A percentile compares a stretch with the other conserved stretches of the same genome.
Evolutionary conservation across 2,797 vertebrate genomes (phyloP).

Genomic region (Manis pentadactyla): DNA sequence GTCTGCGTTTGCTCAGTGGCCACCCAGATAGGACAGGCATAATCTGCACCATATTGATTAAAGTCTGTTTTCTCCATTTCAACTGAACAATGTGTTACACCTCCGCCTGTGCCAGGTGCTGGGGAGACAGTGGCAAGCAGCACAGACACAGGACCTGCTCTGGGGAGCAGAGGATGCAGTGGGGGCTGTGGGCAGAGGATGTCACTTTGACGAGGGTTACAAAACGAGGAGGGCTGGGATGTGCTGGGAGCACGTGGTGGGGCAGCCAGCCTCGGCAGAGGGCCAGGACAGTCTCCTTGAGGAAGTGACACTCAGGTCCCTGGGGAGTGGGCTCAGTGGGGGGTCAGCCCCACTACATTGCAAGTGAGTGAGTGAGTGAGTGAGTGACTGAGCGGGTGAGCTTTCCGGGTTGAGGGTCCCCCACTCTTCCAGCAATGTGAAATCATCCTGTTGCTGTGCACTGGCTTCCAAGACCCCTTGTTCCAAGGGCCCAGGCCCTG

Average conservation of each 20-base stretch:
- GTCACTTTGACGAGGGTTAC: background rate
- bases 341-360: background rate
- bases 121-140: background rate
- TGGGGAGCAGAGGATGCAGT: background rate
- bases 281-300: background rate
- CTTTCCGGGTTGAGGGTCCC: background rate
- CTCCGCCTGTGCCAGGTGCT: background rate
- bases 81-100: background rate
- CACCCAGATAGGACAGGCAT: background rate
- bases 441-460: background rate
- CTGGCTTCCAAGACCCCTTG: background rate
- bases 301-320: background rate
- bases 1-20: background rate
- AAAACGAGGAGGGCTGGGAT: background rate
- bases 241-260: background rate
- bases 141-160: background rate
- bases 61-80: background rate
- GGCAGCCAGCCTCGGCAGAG: background rate
- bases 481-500: background rate
- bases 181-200: background rate
- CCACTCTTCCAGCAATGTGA: background rate
- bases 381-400: background rate
- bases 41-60: background rate
- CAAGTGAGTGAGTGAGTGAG: background rate
- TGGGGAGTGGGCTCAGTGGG: background rate